A percentile compares a stretch with the other conserved stretches of the same genome.
phyloP scores from a whole-genome alignment of 92 coral and sea anemone genomes.

The Epizoanthus fatuus region DNA sequence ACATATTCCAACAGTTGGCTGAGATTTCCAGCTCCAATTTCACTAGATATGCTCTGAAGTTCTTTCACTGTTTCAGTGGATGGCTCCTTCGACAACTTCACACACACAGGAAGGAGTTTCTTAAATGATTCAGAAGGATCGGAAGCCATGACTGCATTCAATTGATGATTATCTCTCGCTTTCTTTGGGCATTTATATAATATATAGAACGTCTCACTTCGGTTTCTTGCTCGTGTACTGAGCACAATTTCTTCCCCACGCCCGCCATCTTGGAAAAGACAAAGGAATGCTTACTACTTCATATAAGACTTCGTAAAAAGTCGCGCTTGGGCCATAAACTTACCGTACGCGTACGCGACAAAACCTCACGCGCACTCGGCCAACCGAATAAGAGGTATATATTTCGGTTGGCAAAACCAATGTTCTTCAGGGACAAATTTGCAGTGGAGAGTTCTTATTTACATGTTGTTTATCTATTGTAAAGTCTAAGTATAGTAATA shows the following conservation, averaged over 20 bases:
- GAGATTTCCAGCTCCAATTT: slow-evolving; percentile 49
- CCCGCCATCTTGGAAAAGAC: slow-evolving; percentile 1
- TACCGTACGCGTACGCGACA: too few relatives aligned
- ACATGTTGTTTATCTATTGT: too few relatives aligned
- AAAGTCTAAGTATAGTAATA: too few relatives aligned
- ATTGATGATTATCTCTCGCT: neutral
- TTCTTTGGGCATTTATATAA: neutral
- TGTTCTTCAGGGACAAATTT: too few relatives aligned
- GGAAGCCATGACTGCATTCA: slow-evolving; percentile 41
- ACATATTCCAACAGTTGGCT: slow-evolving; percentile 80
- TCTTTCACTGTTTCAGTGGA: slow-evolving; percentile 67
- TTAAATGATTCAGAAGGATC: slow-evolving; percentile 79
- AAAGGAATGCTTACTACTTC: neutral
- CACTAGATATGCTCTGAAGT: slow-evolving; percentile 62
- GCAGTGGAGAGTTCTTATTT: too few relatives aligned
- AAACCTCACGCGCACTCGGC: too few relatives aligned
- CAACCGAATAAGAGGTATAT: too few relatives aligned
- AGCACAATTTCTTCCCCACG: too few relatives aligned
- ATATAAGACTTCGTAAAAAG: neutral
- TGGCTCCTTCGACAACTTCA: slow-evolving; percentile 86
- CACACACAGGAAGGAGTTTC: slow-evolving; percentile 87
- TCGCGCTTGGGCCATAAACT: neutral
- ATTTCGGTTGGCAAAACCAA: too few relatives aligned
- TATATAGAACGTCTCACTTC: neutral
- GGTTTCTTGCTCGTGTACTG: neutral